Conservation (phyloP, 2,888 invertebrate species). For the Latheticus oryzae region DNA sequence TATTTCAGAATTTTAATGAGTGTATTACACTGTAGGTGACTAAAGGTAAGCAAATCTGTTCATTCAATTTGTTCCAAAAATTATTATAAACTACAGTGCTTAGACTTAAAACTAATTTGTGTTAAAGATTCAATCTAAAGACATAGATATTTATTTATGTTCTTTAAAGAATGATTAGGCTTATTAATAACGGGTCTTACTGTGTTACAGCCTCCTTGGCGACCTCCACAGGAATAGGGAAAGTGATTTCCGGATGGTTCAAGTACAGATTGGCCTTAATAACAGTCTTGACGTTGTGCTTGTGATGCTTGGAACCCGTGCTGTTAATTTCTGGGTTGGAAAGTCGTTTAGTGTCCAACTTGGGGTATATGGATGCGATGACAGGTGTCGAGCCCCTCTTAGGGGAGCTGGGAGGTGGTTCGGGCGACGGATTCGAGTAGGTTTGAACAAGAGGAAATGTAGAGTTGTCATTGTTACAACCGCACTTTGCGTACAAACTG, state of each 20-base stretch:
- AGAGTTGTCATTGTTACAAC: conserved; percentile 56
- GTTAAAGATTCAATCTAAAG: too few relatives aligned
- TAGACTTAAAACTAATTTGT: too few relatives aligned
- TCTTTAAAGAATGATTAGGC: too few relatives aligned
- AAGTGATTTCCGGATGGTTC: conserved; percentile 63
- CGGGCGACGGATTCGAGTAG: conserved; percentile 33
- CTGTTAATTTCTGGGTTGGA: conserved; percentile 56
- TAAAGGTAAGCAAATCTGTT: too few relatives aligned
- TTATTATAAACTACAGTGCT: too few relatives aligned
- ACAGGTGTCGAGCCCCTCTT: conserved; percentile 40
- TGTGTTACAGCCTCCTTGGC: conserved; percentile 38
- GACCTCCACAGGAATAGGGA: conserved; percentile 57
- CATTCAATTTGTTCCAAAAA: too few relatives aligned
- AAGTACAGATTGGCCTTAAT: conserved; percentile 57
- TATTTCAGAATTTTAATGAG: too few relatives aligned
- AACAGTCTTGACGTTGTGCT: conserved; percentile 36
- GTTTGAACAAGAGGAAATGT: conserved; percentile 11
- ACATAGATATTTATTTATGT: too few relatives aligned
- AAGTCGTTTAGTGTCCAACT: conserved; percentile 48
- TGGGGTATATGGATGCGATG: conserved; percentile 37
- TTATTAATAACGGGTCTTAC: conserved; percentile 26
- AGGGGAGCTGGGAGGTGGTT: conserved; percentile 42
- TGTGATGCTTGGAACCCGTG: conserved; percentile 37
- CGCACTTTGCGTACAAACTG: conserved; percentile 65
- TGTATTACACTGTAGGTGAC: too few relatives aligned